A percentile compares a stretch with the other conserved stretches of the same genome.
These are phyloP conservation scores for Gallinago stenura DNA, from an alignment of 2,797 vertebrate genomes.

Conservation along the genomic window DNA sequence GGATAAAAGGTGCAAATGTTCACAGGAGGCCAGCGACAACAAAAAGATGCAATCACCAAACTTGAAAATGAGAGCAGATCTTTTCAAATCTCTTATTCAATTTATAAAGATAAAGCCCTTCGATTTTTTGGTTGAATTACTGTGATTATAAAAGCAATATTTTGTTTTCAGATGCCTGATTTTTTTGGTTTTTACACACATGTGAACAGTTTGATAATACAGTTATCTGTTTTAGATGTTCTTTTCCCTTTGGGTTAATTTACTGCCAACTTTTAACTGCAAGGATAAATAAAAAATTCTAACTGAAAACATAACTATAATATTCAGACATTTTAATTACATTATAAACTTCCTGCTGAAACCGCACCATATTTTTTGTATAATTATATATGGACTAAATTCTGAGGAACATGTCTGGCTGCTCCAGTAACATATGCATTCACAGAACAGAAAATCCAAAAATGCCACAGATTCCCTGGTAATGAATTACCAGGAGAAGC, in stretches of 20 bases:
- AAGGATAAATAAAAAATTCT: not conserved
- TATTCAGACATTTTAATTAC: not conserved
- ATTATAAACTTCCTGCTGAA: not conserved
- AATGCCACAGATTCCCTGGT: not conserved
- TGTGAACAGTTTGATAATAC: not conserved
- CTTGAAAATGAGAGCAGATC: not conserved
- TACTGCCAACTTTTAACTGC: not conserved
- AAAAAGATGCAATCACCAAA: not conserved
- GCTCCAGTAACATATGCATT: not conserved
- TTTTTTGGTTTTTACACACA: not conserved
- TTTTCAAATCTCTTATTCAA: not conserved
- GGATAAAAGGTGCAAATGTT: not conserved
- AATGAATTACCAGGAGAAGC: not conserved
- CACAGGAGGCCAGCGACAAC: not conserved
- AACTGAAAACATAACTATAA: not conserved
- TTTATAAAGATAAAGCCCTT: not conserved
- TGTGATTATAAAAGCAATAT: not conserved
- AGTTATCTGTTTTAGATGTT: not conserved
- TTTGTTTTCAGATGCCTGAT: not conserved
- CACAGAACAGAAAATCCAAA: not conserved
- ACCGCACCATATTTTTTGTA: not conserved
- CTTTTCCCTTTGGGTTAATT: not conserved
- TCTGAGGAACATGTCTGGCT: not conserved
- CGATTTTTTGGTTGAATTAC: not conserved
- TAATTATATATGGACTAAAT: not conserved